A percentile compares a stretch with the other conserved stretches of the same genome.
These are phyloP conservation scores for Philereme transversata DNA, from an alignment of 2,888 invertebrate genomes.

Conservation along the genomic window DNA sequence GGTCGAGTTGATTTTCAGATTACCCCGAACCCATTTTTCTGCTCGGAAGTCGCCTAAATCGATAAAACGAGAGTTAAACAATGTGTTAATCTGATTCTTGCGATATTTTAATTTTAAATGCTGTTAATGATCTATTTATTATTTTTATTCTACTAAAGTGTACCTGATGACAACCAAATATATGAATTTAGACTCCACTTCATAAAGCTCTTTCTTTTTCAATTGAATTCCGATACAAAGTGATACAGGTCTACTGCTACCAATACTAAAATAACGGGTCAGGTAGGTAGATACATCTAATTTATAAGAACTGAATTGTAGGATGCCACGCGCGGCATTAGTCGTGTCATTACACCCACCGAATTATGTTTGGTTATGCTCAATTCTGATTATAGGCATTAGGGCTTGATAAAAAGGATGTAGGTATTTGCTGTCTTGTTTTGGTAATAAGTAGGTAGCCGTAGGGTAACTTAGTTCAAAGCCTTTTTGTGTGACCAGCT, in stretches of 20 bases:
- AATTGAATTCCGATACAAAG: background rate
- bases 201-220: background rate
- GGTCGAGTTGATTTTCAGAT: too few relatives aligned
- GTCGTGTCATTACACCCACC: slow-evolving; percentile 61
- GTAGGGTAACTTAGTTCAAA: background rate
- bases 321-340: slow-evolving; percentile 69
- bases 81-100: too few relatives aligned
- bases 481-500: background rate
- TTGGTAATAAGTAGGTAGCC: slow-evolving; percentile 29
- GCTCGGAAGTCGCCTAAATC: too few relatives aligned
- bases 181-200: background rate
- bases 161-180: background rate
- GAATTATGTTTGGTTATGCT: slow-evolving; percentile 73
- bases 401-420: slow-evolving; percentile 55
- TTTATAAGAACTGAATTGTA: slow-evolving; percentile 77
- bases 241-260: slow-evolving; percentile 52
- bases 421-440: slow-evolving; percentile 41
- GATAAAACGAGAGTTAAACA: too few relatives aligned
- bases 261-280: slow-evolving; percentile 79
- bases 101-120: too few relatives aligned
- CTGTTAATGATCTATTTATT: too few relatives aligned
- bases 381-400: slow-evolving; percentile 69
- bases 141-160: too few relatives aligned
- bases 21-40: too few relatives aligned
- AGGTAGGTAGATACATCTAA: too few relatives aligned